Evolutionary conservation across 2,888 invertebrate species (phyloP).

Genomic region (Sphaeridia pumilis): DNA sequence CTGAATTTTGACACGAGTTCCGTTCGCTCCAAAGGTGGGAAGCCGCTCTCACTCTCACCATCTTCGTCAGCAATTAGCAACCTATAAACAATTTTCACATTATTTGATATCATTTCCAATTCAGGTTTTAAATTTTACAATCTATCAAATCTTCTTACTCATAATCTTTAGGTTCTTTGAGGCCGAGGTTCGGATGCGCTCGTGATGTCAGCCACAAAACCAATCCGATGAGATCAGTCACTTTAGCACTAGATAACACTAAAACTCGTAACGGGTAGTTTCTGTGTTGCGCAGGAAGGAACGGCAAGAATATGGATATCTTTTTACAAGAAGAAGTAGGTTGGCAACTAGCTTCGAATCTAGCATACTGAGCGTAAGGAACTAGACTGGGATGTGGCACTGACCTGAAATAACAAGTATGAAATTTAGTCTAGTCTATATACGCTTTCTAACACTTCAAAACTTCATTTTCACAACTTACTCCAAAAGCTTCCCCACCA

Average conservation of each 20-base stretch:
- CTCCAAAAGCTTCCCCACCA: constrained; percentile 26
- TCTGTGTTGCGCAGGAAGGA: constrained; percentile 67
- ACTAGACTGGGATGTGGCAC: constrained; percentile 24
- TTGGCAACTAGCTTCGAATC: constrained; percentile 66
- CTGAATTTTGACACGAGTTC: constrained; percentile 89
- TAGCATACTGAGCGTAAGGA: constrained; percentile 78
- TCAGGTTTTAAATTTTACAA: neutral
- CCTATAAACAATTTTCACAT: constrained; percentile 46
- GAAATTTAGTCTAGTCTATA: too few species aligned
- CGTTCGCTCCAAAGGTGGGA: constrained; percentile 75
- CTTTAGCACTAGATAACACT: constrained; percentile 71
- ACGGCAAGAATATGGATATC: constrained; percentile 80
- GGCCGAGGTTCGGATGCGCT: constrained; percentile 38
- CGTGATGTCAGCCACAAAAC: constrained; percentile 64
- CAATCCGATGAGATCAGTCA: constrained; percentile 81
- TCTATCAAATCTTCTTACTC: constrained; percentile 12
- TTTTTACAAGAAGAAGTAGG: constrained; percentile 50
- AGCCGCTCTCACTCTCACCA: constrained; percentile 86
- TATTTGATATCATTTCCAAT: neutral
- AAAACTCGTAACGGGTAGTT: constrained; percentile 72
- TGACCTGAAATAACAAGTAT: constrained; percentile 16
- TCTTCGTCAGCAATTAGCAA: constrained; percentile 92
- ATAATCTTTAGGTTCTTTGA: constrained; percentile 17
- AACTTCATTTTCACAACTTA: constrained; percentile 19
- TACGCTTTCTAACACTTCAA: neutral